Evolutionary conservation across 1,140 invertebrate genomes (phyloP).

Genomic region (fruit fly (Drosophila melanogaster)): Release_6_plus_ISO1_MT NT_033777.3:20865001-20865500

Average conservation of each 20-base stretch:
- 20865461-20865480: conserved; percentile 91
- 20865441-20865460: conserved; percentile 5
- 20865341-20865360: conserved; percentile 24
- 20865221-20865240: conserved; percentile 38
- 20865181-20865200: conserved; percentile 9
- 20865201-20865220: conserved; percentile 56
- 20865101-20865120: too few species aligned
- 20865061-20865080: too few species aligned
- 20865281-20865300: not conserved
- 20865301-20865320: not conserved
- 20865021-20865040: too few species aligned
- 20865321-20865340: conserved; percentile 38
- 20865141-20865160: too few species aligned
- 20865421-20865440: conserved; percentile 28
- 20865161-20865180: not conserved
- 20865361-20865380: conserved; percentile 8
- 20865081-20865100: too few species aligned
- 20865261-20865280: conserved; percentile 6
- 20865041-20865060: too few species aligned
- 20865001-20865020: too few species aligned
- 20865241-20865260: conserved; percentile 19
- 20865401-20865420: not conserved
- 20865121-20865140: too few species aligned
- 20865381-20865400: not conserved
- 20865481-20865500: conserved; percentile 96